Evolutionary conservation across 2,797 vertebrate genomes (phyloP).

Genomic region (Alcedo quadribrachys): DNA sequence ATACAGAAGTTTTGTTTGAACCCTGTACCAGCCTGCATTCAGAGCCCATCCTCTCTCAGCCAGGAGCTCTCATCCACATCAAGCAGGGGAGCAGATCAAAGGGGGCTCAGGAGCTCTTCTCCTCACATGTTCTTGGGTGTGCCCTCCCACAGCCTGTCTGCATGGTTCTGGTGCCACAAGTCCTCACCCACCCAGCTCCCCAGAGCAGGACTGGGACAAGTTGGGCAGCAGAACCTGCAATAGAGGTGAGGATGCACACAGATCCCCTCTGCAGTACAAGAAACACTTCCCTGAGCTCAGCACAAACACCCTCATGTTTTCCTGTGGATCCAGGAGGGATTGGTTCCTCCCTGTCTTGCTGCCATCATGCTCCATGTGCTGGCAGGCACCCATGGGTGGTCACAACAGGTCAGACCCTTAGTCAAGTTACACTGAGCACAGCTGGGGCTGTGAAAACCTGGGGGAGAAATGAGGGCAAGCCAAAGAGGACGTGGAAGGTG

Average conservation of each 20-base stretch:
- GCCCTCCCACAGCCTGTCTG: neutral
- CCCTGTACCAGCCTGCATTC: neutral
- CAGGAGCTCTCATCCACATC: neutral
- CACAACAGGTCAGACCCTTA: fast-evolving
- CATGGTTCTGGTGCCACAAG: fast-evolving
- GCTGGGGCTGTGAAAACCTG: fast-evolving
- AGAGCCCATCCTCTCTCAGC: neutral
- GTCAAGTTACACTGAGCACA: fast-evolving
- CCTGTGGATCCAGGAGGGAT: neutral
- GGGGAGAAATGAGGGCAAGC: neutral
- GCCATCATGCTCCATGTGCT: too few species aligned
- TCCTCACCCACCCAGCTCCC: neutral
- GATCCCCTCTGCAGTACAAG: fast-evolving
- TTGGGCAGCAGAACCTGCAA: neutral
- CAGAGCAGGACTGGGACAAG: neutral
- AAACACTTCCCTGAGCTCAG: neutral
- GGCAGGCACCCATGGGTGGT: neutral
- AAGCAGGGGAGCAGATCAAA: neutral
- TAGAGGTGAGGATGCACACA: fast-evolving
- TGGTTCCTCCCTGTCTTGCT: neutral
- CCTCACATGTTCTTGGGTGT: fast-evolving
- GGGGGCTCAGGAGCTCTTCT: neutral
- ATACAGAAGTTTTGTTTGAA: neutral
- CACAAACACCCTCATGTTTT: fast-evolving
- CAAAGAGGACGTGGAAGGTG: fast-evolving